Base-by-base conservation (phyloP, 2,888 invertebrate genomes). In the Bursaphelenchus okinawaensis region DNA sequence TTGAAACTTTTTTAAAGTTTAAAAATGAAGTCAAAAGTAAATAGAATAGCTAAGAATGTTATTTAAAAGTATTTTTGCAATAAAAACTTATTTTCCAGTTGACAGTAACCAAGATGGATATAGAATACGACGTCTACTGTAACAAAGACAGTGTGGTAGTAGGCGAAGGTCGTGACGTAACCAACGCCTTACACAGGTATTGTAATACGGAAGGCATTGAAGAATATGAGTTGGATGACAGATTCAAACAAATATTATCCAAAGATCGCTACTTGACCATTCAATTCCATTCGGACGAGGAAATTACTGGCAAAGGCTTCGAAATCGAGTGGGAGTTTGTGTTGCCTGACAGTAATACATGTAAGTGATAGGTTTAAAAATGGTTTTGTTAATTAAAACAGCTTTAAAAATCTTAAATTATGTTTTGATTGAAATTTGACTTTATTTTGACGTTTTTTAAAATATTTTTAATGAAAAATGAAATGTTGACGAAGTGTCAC, bases 281-380 rank as follows among this genome's bases (percentile, higher is more conserved):
- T 19, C 26, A 63, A 16, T 80, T 78, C 73, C 52, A 62, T 7
- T 71, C 77, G 0, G 72, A 80, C 60, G 52, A 29, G 9, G 57
- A 64, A 9, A 63, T 62, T 26, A 67, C 71, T 28, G 28, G 63
- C 19, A 54, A 31, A 7, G 79, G 79, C 65, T 79, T 75, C 72
- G 67, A 69, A 51, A 26, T 77, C 24, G 69, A 71, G 20, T 78
- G 74, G 29, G 75, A 75, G 50, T 79, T 79, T 66, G 68, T 76
- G 23, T 64, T 68, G 52, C 27, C 63, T 27, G 55, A 67, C 29
- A 40, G 40, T n/a, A 40, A 40, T 40, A 40, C 12, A 3, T 40
- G 40, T 40, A 40, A 40, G 40, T 40, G 3, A 16, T n/a, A n/a
- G n/a, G n/a, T n/a, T n/a, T n/a, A n/a, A n/a, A n/a, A n/a, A n/a